phyloP scores from a whole-genome alignment of 2,888 invertebrate genomes.

The Drosophila silvestris region DNA sequence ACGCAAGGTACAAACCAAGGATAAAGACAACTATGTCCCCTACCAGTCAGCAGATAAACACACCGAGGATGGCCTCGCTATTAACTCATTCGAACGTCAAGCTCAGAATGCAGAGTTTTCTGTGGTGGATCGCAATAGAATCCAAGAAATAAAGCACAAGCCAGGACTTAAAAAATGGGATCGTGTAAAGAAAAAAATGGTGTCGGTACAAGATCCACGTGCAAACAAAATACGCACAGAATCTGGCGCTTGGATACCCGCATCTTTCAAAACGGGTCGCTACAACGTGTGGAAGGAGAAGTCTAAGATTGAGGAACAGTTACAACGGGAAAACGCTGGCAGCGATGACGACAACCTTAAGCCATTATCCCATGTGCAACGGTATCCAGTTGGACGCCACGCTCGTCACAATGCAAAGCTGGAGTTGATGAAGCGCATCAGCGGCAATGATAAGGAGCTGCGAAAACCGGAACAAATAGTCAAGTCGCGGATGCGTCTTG shows the following conservation, averaged over 20 bases:
- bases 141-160: slow-evolving; percentile 88
- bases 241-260: slow-evolving; percentile 97
- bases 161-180: slow-evolving; percentile 94
- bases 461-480: slow-evolving; percentile 91
- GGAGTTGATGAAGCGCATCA: slow-evolving; percentile 87
- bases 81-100: slow-evolving; percentile 92
- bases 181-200: slow-evolving; percentile 97
- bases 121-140: slow-evolving; percentile 91
- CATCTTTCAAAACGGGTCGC: slow-evolving; percentile 96
- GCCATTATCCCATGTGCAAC: slow-evolving; percentile 77
- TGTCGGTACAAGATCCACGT: slow-evolving; percentile 87
- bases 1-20: slow-evolving; percentile 85
- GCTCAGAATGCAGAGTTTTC: slow-evolving; percentile 93
- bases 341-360: slow-evolving; percentile 80
- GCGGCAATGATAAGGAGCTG: slow-evolving; percentile 87
- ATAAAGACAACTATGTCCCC: slow-evolving; percentile 94
- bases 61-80: slow-evolving; percentile 89
- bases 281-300: slow-evolving; percentile 95
- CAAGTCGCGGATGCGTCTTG: slow-evolving; percentile 88
- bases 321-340: slow-evolving; percentile 80
- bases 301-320: slow-evolving; percentile 86
- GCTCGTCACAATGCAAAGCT: slow-evolving; percentile 92
- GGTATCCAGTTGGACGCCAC: slow-evolving; percentile 89
- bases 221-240: slow-evolving; percentile 96
- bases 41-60: slow-evolving; percentile 94